A percentile compares a stretch with the other conserved stretches of the same genome.
phyloP scores from a whole-genome alignment of 1,140 invertebrate genomes.

The Caenorhabditis remanei region DNA sequence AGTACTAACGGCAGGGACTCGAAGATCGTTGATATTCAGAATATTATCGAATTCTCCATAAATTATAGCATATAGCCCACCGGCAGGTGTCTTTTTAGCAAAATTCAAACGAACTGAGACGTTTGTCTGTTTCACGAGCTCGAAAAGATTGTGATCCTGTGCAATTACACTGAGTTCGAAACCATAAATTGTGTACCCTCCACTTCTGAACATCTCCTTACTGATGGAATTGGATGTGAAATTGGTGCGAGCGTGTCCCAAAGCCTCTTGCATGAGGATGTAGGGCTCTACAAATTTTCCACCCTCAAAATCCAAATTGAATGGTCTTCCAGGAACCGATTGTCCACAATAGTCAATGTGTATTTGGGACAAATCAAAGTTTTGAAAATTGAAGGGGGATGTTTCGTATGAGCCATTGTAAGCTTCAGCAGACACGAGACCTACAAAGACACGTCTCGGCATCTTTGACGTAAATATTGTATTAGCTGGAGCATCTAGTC shows the following conservation, averaged over 20 bases:
- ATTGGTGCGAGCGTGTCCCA: background rate
- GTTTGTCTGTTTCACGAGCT: background rate
- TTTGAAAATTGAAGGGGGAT: background rate
- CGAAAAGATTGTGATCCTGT: background rate
- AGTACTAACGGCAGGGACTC: background rate
- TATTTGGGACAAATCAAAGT: background rate
- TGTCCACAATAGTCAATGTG: background rate
- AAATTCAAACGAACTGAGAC: conserved; percentile 1
- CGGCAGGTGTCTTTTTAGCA: background rate
- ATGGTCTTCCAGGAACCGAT: background rate
- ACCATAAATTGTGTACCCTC: background rate
- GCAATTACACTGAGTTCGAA: background rate
- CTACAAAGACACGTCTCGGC: background rate
- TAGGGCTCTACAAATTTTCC: background rate
- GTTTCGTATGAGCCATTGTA: background rate
- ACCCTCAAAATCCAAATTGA: background rate
- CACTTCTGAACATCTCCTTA: background rate
- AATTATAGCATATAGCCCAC: background rate
- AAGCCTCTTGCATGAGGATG: background rate
- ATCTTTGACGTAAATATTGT: background rate
- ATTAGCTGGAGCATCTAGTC: background rate
- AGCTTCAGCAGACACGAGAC: background rate
- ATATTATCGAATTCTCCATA: background rate
- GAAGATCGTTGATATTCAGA: too few relatives aligned
- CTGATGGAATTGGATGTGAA: background rate